Conservation (phyloP, 1,140 invertebrate species). For the Lepidotrigona ventralis region DNA sequence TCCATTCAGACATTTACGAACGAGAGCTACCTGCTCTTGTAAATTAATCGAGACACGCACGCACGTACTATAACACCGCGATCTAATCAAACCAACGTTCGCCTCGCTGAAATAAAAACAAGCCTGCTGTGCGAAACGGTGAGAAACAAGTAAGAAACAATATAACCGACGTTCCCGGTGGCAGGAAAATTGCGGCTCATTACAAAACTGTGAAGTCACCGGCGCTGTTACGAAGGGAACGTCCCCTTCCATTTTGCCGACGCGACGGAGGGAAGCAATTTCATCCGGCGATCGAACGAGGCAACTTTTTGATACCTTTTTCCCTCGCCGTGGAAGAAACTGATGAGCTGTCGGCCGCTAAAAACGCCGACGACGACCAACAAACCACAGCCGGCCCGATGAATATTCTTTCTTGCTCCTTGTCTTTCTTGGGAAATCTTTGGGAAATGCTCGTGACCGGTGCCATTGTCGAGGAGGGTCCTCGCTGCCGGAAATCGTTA, state of each 20-base stretch:
- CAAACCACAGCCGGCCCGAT: too few species aligned
- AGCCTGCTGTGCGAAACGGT: background rate
- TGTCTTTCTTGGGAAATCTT: slow-evolving; percentile 12
- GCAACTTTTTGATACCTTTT: background rate
- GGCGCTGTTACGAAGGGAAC: background rate
- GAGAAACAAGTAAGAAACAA: background rate
- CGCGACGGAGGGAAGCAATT: background rate
- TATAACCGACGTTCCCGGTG: background rate
- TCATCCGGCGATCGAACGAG: background rate
- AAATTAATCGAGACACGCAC: too few species aligned
- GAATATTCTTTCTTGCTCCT: background rate
- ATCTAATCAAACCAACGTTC: too few species aligned
- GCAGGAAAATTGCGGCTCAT: slow-evolving; percentile 1
- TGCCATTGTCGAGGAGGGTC: background rate
- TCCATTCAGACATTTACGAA: too few species aligned
- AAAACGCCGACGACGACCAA: background rate
- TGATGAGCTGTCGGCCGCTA: background rate
- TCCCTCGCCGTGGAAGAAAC: background rate
- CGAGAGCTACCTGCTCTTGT: too few species aligned
- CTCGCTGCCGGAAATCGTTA: slow-evolving; percentile 26
- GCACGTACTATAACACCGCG: too few species aligned
- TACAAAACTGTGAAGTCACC: slow-evolving; percentile 13
- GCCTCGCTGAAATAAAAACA: background rate
- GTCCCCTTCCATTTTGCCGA: too few species aligned
- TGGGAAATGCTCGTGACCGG: background rate